phyloP scores from a whole-genome alignment of 2,797 vertebrate species.

The Atherinosoma microstoma region DNA sequence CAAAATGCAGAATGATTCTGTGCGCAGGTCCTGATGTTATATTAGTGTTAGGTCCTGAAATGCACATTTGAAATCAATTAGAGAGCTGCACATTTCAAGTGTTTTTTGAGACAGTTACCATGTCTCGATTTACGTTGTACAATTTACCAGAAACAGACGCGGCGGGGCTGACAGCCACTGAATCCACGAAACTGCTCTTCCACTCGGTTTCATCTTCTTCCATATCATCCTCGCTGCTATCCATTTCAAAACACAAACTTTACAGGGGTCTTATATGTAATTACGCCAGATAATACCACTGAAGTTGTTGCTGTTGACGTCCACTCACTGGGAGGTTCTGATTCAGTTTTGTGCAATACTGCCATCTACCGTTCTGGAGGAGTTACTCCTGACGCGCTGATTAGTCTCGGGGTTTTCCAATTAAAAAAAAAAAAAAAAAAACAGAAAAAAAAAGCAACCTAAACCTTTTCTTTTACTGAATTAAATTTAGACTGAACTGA shows the following conservation, averaged over 20 bases:
- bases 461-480: background rate
- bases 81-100: background rate
- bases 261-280: background rate
- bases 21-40: slow-evolving; percentile 11
- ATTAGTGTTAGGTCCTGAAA: slow-evolving; percentile 40
- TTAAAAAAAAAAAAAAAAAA: background rate
- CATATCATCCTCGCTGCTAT: slow-evolving; percentile 53
- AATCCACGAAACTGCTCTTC: slow-evolving; percentile 55
- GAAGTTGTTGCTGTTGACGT: background rate
- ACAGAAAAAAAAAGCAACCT: background rate
- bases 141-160: slow-evolving; percentile 53
- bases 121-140: background rate
- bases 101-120: background rate
- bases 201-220: slow-evolving; percentile 77
- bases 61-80: background rate
- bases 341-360: background rate
- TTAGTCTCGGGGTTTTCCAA: too few relatives aligned
- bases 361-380: slow-evolving; percentile 48
- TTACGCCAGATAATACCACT: too few relatives aligned
- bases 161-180: background rate
- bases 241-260: slow-evolving; percentile 43
- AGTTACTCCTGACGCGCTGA: background rate
- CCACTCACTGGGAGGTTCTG: background rate
- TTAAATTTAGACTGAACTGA: background rate
- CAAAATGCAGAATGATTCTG: slow-evolving; percentile 89